These are phyloP conservation scores for Muscidifurax raptorellus DNA, from an alignment of 1,140 invertebrate species.

Conservation along the genomic window DNA sequence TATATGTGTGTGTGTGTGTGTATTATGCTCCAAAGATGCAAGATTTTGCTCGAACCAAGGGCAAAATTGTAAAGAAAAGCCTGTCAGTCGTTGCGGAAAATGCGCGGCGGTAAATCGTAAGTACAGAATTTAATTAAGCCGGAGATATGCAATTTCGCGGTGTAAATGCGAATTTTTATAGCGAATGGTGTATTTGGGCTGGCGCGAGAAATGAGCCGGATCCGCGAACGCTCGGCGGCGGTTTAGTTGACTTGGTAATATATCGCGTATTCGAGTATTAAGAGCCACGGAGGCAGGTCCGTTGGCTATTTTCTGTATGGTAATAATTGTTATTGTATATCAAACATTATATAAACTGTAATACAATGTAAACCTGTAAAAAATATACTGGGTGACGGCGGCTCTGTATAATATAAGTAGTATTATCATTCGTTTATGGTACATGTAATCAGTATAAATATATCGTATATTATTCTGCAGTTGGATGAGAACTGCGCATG, in stretches of 20 bases:
- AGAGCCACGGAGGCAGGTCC: constrained; percentile 56
- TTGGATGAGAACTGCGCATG: constrained; percentile 55
- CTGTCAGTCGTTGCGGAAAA: constrained; percentile 43
- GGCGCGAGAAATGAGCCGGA: constrained; percentile 39
- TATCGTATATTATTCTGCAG: constrained; percentile 73
- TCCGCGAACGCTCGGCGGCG: constrained; percentile 64
- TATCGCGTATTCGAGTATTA: constrained; percentile 60
- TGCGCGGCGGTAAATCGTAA: neutral
- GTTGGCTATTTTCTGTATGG: constrained; percentile 60
- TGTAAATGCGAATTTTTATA: too few species aligned
- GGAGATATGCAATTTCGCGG: too few species aligned
- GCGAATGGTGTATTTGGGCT: too few species aligned
- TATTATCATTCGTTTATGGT: constrained; percentile 74
- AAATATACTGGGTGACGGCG: constrained; percentile 76
- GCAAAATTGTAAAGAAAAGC: constrained; percentile 22
- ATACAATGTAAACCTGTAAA: constrained; percentile 77
- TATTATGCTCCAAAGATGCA: neutral
- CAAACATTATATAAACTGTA: constrained; percentile 76
- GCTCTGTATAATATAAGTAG: constrained; percentile 75
- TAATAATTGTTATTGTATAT: constrained; percentile 75
- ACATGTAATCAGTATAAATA: constrained; percentile 75
- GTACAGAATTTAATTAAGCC: neutral
- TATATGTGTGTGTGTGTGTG: neutral
- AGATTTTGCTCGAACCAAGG: constrained; percentile 20
- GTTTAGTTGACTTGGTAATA: constrained; percentile 66